Conservation (phyloP, 2,888 invertebrate genomes). For the Brachynemurus nebulosus region DNA sequence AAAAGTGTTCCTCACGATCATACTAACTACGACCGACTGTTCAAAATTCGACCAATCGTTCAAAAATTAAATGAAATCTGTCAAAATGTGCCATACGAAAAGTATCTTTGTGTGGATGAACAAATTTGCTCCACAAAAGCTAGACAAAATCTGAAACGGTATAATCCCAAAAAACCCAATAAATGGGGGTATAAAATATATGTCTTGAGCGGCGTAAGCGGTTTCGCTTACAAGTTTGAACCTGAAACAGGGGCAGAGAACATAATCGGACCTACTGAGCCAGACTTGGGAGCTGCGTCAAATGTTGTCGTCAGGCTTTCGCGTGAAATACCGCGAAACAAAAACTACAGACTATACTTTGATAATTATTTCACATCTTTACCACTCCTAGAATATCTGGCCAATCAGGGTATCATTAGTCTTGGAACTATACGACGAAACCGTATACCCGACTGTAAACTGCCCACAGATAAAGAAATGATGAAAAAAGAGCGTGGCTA, state of each 20-base stretch:
- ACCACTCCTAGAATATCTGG: constrained; percentile 10
- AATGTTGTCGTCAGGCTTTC: constrained; percentile 10
- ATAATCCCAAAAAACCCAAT: constrained; percentile 15
- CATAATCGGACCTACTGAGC: constrained; percentile 8
- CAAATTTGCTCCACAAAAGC: background rate
- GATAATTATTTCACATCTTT: constrained; percentile 16
- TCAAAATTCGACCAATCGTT: constrained; percentile 15
- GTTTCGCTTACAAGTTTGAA: constrained; percentile 16
- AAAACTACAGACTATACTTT: constrained; percentile 14
- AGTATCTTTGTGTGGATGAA: background rate
- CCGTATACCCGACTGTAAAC: constrained; percentile 16
- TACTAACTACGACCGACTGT: constrained; percentile 10
- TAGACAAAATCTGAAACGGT: constrained; percentile 16
- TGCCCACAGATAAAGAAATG: constrained; percentile 7
- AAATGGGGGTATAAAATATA: constrained; percentile 18
- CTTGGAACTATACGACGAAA: constrained; percentile 16
- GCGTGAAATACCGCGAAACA: background rate
- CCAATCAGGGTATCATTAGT: constrained; percentile 11
- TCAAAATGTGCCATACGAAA: no score
- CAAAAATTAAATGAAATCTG: constrained; percentile 5
- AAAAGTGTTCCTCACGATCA: background rate
- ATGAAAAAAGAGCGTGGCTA: background rate
- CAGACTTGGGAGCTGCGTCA: constrained; percentile 10
- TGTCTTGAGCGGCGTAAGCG: constrained; percentile 14
- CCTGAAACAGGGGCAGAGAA: no score